These are phyloP conservation scores for Phenacoccus solenopsis DNA, from an alignment of 1,140 invertebrate genomes.

Conservation along the genomic window DNA sequence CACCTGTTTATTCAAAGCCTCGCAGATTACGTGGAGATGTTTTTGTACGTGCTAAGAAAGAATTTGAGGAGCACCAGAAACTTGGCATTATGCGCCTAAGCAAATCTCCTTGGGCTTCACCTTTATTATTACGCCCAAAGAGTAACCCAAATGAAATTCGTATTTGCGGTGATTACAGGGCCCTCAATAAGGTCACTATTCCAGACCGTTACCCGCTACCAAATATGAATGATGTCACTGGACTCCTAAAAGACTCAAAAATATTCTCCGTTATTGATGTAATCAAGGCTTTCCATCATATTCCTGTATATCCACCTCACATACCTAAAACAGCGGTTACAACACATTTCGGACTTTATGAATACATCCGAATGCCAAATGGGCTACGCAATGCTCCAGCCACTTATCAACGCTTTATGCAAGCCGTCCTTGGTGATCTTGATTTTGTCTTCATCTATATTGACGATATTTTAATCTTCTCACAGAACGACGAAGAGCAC, in stretches of 20 bases:
- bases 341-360: conserved; percentile 30
- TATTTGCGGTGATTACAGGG: conserved; percentile 23
- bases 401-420: conserved; percentile 36
- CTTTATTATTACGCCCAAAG: neutral
- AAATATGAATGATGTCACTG: conserved; percentile 35
- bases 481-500: conserved; percentile 31
- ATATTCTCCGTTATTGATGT: conserved; percentile 38
- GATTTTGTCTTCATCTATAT: conserved; percentile 31
- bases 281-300: conserved; percentile 37
- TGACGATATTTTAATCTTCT: conserved; percentile 35
- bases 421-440: conserved; percentile 29
- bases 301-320: conserved; percentile 32
- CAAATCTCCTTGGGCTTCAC: neutral
- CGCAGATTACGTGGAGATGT: neutral
- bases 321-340: conserved; percentile 38
- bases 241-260: conserved; percentile 29
- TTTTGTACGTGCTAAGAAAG: neutral
- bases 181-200: conserved; percentile 25
- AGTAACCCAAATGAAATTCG: neutral
- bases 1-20: neutral
- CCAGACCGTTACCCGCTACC: conserved; percentile 36
- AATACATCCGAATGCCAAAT: conserved; percentile 35
- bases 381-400: conserved; percentile 34
- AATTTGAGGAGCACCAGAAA: neutral
- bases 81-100: neutral